Percentiles rank a stretch among this genome's conserved stretches.
phyloP scores from a whole-genome alignment of 2,113 vertebrate species.

The Cebidichthys violaceus region DNA sequence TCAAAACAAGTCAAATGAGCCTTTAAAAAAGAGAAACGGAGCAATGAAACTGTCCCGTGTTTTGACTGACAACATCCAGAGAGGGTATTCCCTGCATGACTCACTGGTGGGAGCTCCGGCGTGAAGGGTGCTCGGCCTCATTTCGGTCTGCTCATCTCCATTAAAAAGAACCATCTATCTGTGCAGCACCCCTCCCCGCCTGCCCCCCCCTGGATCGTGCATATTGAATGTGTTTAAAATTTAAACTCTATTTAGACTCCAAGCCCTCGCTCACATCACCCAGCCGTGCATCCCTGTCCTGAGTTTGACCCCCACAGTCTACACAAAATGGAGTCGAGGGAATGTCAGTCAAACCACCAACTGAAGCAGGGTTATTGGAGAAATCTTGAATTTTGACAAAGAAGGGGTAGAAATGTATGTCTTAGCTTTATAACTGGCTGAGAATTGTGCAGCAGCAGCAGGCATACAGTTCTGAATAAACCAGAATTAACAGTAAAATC shows the following conservation, averaged over 20 bases:
- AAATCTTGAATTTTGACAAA: background rate
- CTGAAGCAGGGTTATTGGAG: background rate
- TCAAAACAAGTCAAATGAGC: slow-evolving; percentile 49
- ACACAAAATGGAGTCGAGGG: slow-evolving; percentile 30
- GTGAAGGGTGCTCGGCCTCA: slow-evolving; percentile 31
- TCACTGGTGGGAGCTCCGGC: slow-evolving; percentile 41
- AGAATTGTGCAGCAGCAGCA: background rate
- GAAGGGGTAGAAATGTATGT: background rate
- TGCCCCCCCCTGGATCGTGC: slow-evolving; percentile 24
- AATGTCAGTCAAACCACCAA: slow-evolving; percentile 16
- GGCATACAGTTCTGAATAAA: background rate
- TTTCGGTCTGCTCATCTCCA: slow-evolving; percentile 60
- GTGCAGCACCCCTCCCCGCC: background rate
- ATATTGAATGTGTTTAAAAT: slow-evolving; percentile 62
- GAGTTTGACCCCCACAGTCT: slow-evolving; percentile 43
- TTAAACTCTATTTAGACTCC: slow-evolving; percentile 49
- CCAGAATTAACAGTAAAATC: background rate
- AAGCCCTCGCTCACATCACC: slow-evolving; percentile 9
- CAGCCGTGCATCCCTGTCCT: slow-evolving; percentile 24
- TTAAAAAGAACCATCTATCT: slow-evolving; percentile 54
- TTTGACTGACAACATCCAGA: slow-evolving; percentile 63
- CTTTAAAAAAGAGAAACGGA: slow-evolving; percentile 46
- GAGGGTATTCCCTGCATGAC: slow-evolving; percentile 41
- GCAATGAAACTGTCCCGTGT: slow-evolving; percentile 36
- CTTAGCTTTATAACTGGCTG: background rate